Percentiles rank a stretch among this genome's conserved stretches.
These are phyloP conservation scores for Globodera rostochiensis DNA, from an alignment of 1,140 invertebrate genomes.

Conservation along the genomic window DNA sequence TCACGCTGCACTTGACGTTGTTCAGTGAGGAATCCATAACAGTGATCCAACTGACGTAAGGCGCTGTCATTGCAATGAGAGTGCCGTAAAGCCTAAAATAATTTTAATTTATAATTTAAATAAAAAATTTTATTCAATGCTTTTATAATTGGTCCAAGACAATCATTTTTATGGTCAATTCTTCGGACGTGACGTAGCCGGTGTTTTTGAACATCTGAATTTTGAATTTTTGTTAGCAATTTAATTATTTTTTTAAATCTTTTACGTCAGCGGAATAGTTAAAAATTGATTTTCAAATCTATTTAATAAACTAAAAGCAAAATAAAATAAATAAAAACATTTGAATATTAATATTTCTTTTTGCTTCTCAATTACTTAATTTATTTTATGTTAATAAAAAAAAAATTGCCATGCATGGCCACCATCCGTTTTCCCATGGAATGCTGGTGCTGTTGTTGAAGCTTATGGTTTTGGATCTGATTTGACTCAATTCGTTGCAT, in stretches of 20 bases:
- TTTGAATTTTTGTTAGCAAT: not conserved
- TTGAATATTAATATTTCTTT: not conserved
- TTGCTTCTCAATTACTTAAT: too few species aligned
- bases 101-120: not conserved
- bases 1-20: not conserved
- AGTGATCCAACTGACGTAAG: slow-evolving; percentile 3
- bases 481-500: slow-evolving; percentile 51
- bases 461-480: not conserved
- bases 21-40: not conserved
- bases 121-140: not conserved
- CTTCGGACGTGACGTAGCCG: not conserved
- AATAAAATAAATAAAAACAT: not conserved
- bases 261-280: too few species aligned
- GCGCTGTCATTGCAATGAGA: slow-evolving; percentile 1
- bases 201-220: not conserved
- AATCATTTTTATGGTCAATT: not conserved
- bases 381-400: not conserved
- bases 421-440: not conserved
- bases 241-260: too few species aligned
- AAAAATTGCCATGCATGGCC: not conserved
- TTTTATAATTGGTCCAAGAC: slow-evolving; percentile 4
- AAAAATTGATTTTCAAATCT: too few species aligned
- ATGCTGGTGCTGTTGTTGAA: not conserved
- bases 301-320: too few species aligned
- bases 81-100: not conserved